Evolutionary conservation across 1,140 invertebrate species (phyloP), one percentile per base, ranked within the genome.

Genomic region (Drosophila saltans): DNA sequence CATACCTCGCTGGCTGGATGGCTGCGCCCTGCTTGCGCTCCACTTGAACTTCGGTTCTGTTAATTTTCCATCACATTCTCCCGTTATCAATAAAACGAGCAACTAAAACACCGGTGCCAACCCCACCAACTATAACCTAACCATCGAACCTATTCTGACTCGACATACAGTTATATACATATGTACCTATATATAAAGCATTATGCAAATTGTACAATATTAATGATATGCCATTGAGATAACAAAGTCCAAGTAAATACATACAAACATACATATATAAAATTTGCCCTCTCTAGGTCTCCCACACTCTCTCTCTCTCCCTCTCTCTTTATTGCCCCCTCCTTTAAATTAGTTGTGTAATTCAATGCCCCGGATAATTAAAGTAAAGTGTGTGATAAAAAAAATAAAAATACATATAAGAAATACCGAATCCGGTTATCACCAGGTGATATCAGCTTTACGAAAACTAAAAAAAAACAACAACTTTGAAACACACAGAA

Each of bases 331-430:
- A 2, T 4, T 30, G 2, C 28, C 40, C 72, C 11, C 48, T 52
- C 48, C 2, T 9, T 8, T 26, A 33, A 36, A 77, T 77, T 77
- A 77, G 74, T 76, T 76, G 74, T 77, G 73, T 77, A 70, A 77
- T 77, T 77, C 76, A 70, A 70, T 58, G 66, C 4, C 33, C 57
- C 65, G 76, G 74, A 77, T 77, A 77, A 61, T 77, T 64, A 65
- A 67, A 26, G 57, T 74, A 57, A 55, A 28, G 28, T 45, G 2
- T 21, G 41, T 36, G 73, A 75, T 67, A 75, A n/a, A 16, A 33
- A 6, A n/a, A 36, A 8, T 52, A 56, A 59, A 28, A 45, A 21
- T 48, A 26, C n/a, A 6, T 2, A 40, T 9, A n/a, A 24, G 43
- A 24, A 62, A 24, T 21, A 36, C 24, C 21, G 45, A 52, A 52